Evolutionary conservation across 2,113 vertebrate genomes (phyloP).

Genomic region (Channa argus): DNA sequence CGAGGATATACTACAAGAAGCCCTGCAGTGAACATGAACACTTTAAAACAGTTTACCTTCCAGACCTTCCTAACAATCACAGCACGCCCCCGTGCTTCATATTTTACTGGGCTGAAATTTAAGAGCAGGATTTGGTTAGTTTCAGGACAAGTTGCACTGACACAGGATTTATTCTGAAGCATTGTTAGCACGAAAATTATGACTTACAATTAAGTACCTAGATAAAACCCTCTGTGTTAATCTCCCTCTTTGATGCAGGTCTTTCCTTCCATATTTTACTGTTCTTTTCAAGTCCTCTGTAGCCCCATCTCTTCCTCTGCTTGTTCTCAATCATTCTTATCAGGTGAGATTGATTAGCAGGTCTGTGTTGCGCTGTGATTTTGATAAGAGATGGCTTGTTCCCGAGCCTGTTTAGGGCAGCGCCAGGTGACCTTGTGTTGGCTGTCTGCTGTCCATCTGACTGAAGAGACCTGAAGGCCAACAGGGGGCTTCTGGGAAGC

Average conservation of each 20-base stretch:
- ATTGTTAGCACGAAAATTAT: conserved; percentile 40
- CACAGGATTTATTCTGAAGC: background rate
- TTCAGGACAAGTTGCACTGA: background rate
- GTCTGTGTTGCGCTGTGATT: conserved; percentile 58
- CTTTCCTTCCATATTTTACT: conserved; percentile 59
- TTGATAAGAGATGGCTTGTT: conserved; percentile 70
- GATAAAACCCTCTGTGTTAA: conserved; percentile 45
- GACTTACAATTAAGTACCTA: conserved; percentile 12
- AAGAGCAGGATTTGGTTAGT: background rate
- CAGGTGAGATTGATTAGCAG: conserved; percentile 62
- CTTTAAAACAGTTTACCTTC: conserved; percentile 46
- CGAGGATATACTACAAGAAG: conserved; percentile 40
- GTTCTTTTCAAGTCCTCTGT: conserved; percentile 15
- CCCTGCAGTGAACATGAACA: conserved; percentile 48
- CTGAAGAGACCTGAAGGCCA: conserved; percentile 27
- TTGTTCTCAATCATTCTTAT: conserved; percentile 55
- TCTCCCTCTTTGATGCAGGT: conserved; percentile 51
- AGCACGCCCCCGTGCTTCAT: conserved; percentile 36
- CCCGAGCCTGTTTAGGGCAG: conserved; percentile 17
- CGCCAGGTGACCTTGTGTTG: conserved; percentile 24
- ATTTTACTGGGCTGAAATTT: background rate
- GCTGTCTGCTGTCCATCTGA: conserved; percentile 50
- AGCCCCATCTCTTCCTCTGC: conserved; percentile 25
- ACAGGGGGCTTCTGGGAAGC: conserved; percentile 47
- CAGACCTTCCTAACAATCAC: conserved; percentile 35